Conservation (phyloP, 1,140 invertebrate genomes). For the Augochlora pura region DNA sequence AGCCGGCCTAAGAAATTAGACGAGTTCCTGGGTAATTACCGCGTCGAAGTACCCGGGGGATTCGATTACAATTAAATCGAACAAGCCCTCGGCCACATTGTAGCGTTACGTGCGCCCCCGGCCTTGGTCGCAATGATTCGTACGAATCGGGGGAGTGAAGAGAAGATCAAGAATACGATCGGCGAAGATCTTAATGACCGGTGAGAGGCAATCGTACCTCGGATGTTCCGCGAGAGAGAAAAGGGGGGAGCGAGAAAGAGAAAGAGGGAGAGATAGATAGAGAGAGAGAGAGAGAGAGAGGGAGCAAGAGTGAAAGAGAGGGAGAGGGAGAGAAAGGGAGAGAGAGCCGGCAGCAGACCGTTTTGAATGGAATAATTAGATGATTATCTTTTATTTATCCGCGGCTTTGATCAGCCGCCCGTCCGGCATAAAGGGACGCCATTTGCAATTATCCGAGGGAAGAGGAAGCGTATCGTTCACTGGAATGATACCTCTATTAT, state of each 20-base stretch:
- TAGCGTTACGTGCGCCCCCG: slow-evolving; percentile 31
- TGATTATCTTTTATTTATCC: slow-evolving; percentile 76
- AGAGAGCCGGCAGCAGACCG: slow-evolving; percentile 40
- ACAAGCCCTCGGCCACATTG: slow-evolving; percentile 19
- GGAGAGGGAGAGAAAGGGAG: no score
- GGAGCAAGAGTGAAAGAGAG: no score
- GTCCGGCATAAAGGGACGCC: slow-evolving; percentile 68
- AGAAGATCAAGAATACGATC: slow-evolving; percentile 57
- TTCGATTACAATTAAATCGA: slow-evolving; percentile 36
- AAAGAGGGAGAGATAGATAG: neutral
- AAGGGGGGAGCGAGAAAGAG: no score
- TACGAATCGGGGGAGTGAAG: slow-evolving; percentile 41
- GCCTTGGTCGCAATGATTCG: slow-evolving; percentile 55
- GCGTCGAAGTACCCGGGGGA: neutral
- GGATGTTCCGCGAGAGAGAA: slow-evolving; percentile 1
- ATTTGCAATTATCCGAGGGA: slow-evolving; percentile 77
- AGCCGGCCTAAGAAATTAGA: neutral
- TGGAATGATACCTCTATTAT: slow-evolving; percentile 79
- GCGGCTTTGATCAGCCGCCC: slow-evolving; percentile 73
- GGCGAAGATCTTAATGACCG: slow-evolving; percentile 63
- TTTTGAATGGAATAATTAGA: slow-evolving; percentile 76
- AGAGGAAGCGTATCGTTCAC: slow-evolving; percentile 67
- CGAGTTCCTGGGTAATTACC: slow-evolving; percentile 17
- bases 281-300: slow-evolving; percentile 2
- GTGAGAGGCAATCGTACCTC: slow-evolving; percentile 52